Conservation (phyloP, 2,888 invertebrate species). For the Parnassius orleans region DNA sequence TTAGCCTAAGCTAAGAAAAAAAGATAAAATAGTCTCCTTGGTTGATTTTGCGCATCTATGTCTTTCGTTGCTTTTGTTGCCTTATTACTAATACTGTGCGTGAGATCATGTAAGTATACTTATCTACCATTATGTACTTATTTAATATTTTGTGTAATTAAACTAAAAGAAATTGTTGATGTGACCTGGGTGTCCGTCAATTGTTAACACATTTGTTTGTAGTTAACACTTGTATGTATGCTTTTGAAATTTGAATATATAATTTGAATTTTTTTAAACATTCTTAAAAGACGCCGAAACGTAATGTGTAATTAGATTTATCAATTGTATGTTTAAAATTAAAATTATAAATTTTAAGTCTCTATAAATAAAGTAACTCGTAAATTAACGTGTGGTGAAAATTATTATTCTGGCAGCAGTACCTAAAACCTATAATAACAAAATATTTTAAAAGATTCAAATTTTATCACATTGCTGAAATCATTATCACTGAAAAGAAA, state of each 20-base stretch:
- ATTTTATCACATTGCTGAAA: constrained; percentile 27
- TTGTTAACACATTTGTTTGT: constrained; percentile 46
- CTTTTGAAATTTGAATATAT: constrained; percentile 10
- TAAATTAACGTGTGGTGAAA: too few species aligned
- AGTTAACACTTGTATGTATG: constrained; percentile 36
- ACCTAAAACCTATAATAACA: constrained; percentile 10
- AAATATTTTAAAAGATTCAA: constrained; percentile 9
- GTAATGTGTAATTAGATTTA: constrained; percentile 13
- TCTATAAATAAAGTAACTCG: too few species aligned
- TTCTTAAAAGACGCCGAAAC: constrained; percentile 5
- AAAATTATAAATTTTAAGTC: not conserved
- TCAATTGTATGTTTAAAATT: not conserved
- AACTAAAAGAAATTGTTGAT: constrained; percentile 62
- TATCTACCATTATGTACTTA: constrained; percentile 48
- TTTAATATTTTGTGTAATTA: constrained; percentile 50
- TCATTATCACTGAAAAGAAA: constrained; percentile 52
- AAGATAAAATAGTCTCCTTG: constrained; percentile 56
- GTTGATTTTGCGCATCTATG: constrained; percentile 47
- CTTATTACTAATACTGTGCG: constrained; percentile 57
- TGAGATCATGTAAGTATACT: constrained; percentile 43
- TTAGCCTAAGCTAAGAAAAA: constrained; percentile 77
- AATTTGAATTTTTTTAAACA: constrained; percentile 17
- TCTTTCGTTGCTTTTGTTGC: constrained; percentile 44
- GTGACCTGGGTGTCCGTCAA: constrained; percentile 74
- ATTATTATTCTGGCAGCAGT: not conserved